Evolutionary conservation across 2,797 vertebrate genomes (phyloP).

Genomic region (Cirrhinus mrigala): DNA sequence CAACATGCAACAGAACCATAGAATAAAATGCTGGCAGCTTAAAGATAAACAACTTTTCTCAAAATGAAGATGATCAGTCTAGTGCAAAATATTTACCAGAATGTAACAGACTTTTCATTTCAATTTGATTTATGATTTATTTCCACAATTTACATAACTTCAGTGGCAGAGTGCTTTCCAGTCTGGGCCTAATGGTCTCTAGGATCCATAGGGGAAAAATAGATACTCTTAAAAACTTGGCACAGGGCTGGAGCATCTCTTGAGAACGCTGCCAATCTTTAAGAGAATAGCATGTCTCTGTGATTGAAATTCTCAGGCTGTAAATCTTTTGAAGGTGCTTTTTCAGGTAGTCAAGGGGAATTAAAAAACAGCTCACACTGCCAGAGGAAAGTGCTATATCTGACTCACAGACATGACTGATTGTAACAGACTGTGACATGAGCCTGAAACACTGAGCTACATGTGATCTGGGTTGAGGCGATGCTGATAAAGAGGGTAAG

Average conservation of each 20-base stretch:
- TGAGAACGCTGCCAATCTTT: constrained; percentile 1
- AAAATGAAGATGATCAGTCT: background rate
- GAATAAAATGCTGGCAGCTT: background rate
- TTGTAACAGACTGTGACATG: background rate
- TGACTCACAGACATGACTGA: constrained; percentile 16
- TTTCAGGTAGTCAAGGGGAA: constrained; percentile 11
- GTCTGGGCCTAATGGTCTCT: background rate
- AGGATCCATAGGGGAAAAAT: background rate
- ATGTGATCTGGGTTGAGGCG: background rate
- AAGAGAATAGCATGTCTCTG: constrained; percentile 5
- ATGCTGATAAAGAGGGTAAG: background rate
- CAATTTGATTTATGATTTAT: background rate
- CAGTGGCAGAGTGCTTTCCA: background rate
- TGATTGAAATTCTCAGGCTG: constrained; percentile 11
- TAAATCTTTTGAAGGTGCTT: constrained; percentile 31
- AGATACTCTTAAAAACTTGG: constrained; percentile 13
- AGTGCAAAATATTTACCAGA: background rate
- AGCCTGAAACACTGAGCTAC: constrained; percentile 6
- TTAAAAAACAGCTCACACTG: background rate
- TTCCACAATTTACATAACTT: background rate
- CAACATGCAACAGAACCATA: background rate
- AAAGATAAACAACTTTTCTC: background rate
- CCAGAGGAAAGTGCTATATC: constrained; percentile 8
- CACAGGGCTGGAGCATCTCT: background rate
- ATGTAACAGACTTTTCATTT: background rate